A percentile compares a stretch with the other conserved stretches of the same genome.
These are phyloP conservation scores for Teleiodes luculella DNA, from an alignment of 2,888 invertebrate genomes.

Conservation along the genomic window DNA sequence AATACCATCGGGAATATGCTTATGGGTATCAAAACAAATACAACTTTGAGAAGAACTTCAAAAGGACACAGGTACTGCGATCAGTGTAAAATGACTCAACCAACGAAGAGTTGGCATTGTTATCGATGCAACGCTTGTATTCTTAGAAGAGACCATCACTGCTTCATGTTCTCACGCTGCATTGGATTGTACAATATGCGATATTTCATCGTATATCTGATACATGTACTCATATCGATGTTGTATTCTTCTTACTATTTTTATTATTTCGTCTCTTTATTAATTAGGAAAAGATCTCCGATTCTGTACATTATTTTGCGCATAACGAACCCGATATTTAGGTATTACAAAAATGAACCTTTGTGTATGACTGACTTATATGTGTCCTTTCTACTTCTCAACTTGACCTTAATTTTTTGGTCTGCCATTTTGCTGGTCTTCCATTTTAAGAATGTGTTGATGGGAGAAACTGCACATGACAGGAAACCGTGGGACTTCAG, in stretches of 20 bases:
- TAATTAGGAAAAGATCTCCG: constrained; percentile 37
- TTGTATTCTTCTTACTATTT: constrained; percentile 83
- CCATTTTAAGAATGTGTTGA: constrained; percentile 69
- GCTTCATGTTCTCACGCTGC: constrained; percentile 90
- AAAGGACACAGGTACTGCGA: constrained; percentile 73
- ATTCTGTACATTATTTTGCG: constrained; percentile 27
- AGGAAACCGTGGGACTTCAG: constrained; percentile 70
- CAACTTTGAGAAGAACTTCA: background rate
- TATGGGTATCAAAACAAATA: constrained; percentile 30
- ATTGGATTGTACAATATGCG: constrained; percentile 89
- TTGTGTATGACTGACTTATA: background rate
- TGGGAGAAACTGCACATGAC: constrained; percentile 71
- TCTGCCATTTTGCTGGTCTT: constrained; percentile 34
- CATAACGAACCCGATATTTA: constrained; percentile 43
- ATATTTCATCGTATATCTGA: constrained; percentile 86
- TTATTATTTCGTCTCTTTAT: constrained; percentile 78
- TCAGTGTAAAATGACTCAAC: constrained; percentile 82
- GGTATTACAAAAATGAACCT: constrained; percentile 24
- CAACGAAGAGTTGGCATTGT: constrained; percentile 92
- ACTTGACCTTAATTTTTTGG: background rate
- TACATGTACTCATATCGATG: constrained; percentile 83
- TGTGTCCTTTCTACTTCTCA: background rate
- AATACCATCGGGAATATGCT: constrained; percentile 58
- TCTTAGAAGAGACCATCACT: constrained; percentile 89
- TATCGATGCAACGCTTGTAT: constrained; percentile 88